A percentile compares a stretch with the other conserved stretches of the same genome.
Conservation (phyloP, 2,113 vertebrate species). For the Phyllopteryx taeniolatus region DNA sequence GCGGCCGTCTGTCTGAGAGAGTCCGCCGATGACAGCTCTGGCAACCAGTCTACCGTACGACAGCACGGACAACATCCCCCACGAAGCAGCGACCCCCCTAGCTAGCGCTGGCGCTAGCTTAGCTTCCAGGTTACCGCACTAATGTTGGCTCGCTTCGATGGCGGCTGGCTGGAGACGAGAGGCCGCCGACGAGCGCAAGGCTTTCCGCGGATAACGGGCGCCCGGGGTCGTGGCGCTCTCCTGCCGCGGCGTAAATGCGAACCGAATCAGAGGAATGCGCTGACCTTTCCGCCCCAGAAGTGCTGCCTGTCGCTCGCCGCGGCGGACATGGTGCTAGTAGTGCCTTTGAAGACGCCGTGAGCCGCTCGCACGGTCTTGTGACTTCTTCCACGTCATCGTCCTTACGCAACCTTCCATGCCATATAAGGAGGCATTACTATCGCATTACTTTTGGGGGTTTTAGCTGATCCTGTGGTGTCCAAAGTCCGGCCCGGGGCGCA, state of each 20-base stretch:
- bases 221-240: neutral
- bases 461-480: neutral
- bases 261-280: slow-evolving; percentile 11
- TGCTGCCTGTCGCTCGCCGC: neutral
- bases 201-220: neutral
- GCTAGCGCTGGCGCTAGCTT: slow-evolving; percentile 50
- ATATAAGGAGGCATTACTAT: slow-evolving; percentile 45
- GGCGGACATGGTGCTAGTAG: slow-evolving; percentile 33
- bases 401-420: slow-evolving; percentile 61
- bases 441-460: neutral
- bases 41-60: slow-evolving; percentile 95
- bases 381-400: slow-evolving; percentile 70
- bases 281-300: neutral
- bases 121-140: slow-evolving; percentile 25
- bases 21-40: slow-evolving; percentile 94
- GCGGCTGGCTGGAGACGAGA: neutral
- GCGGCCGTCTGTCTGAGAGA: slow-evolving; percentile 91
- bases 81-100: slow-evolving; percentile 27
- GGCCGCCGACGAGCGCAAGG: neutral
- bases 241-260: neutral
- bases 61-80: slow-evolving; percentile 93
- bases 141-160: neutral
- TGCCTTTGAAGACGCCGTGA: neutral
- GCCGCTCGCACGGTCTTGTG: slow-evolving; percentile 59
- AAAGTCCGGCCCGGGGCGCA: neutral